These are phyloP conservation scores for Noctua pronuba DNA, from an alignment of 2,888 invertebrate genomes.

Conservation along the genomic window DNA sequence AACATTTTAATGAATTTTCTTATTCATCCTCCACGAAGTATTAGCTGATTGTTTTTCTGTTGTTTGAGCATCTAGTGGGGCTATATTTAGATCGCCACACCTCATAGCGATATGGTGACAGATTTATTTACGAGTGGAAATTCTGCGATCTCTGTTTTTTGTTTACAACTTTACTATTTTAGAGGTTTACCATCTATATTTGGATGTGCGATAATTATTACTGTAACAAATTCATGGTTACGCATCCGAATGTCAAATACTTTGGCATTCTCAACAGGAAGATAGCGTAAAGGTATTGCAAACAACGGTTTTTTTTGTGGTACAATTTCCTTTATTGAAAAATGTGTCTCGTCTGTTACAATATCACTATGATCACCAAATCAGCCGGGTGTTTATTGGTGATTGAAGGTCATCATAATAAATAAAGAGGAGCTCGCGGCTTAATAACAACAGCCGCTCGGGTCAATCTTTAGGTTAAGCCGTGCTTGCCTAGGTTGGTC, in stretches of 20 bases:
- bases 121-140: constrained; percentile 1
- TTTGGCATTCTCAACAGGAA: constrained; percentile 47
- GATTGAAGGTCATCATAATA: background rate
- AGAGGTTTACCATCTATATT: constrained; percentile 37
- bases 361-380: background rate
- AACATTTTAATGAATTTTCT: background rate
- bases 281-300: background rate
- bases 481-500: too few species aligned
- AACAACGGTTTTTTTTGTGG: background rate
- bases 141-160: constrained; percentile 6
- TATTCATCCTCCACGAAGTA: background rate
- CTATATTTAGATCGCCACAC: background rate
- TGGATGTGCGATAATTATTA: constrained; percentile 53
- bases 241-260: constrained; percentile 41
- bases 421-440: too few species aligned
- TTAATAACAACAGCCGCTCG: too few species aligned
- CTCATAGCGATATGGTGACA: background rate
- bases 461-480: too few species aligned
- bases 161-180: constrained; percentile 3
- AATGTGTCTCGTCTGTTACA: background rate
- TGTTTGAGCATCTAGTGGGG: background rate
- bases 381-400: background rate
- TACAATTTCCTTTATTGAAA: background rate
- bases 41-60: background rate
- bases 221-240: constrained; percentile 58